Evolutionary conservation across 2,113 vertebrate genomes (phyloP), one percentile per base, ranked within the genome.

Genomic region (Riparia riparia): DNA sequence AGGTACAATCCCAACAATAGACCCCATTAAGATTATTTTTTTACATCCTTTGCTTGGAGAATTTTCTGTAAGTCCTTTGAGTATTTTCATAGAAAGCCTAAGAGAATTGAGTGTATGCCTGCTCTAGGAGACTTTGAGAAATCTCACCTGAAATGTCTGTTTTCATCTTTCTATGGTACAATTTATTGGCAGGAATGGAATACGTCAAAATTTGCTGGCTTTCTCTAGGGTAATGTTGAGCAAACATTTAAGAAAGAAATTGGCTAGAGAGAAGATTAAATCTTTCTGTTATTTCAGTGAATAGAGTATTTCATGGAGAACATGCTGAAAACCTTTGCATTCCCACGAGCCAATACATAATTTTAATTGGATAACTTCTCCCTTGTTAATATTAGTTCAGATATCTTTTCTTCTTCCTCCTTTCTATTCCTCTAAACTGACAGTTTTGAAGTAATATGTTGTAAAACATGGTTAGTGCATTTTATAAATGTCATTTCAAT

Each of bases 401-500:
- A 6, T 57, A 21, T 76, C 49, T 58, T 85, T 94, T 79, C n/a
- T 89, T 68, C 34, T 45, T 95, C 49, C 49, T 74, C 25, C 7
- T 47, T 84, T 94, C 81, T 45, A 18, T 57, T 82, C n/a, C 22
- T 76, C 24, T 57, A 82, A 87, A 87, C 6, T 16, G 73, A 26
- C 20, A 49, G 19, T 86, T 93, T 34, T 57, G 47, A 89, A 91
- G 54, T 76, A 93, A 18, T 42, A 39, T 39, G 17, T 60, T 69
- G 45, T 82, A 42, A 95, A 76, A 71, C 34, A 72, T 24, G 6
- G 28, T 57, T 65, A 90, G 56, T 28, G 20, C 14, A 22, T 82
- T 89, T 94, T 83, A 12, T 9, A 89, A 87, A 89, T 64, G 65
- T 72, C 37, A 49, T 79, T 89, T 96, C n/a, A 39, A 94, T 93